Evolutionary conservation across 2,888 invertebrate genomes (phyloP).

Genomic region (Bembecia ichneumoniformis): DNA sequence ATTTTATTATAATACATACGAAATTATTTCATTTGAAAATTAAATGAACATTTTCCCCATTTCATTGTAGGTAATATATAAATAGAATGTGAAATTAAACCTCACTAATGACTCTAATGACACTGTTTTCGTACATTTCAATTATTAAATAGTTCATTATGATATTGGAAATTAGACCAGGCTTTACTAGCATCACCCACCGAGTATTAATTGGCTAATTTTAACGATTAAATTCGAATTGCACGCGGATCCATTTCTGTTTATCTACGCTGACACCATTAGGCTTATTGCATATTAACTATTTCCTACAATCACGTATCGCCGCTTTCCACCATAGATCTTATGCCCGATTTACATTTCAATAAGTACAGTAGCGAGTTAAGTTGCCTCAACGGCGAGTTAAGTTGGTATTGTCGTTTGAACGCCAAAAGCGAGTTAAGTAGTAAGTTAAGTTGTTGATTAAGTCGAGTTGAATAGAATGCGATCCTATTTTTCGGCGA

Average conservation of each 20-base stretch:
- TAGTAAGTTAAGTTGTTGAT: too few relatives aligned
- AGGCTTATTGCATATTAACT: conserved; percentile 24
- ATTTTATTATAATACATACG: too few relatives aligned
- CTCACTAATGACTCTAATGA: not conserved
- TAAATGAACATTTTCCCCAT: too few relatives aligned
- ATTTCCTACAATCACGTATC: conserved; percentile 12
- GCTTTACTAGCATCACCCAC: conserved; percentile 33
- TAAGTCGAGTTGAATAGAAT: too few relatives aligned
- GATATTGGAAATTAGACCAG: conserved; percentile 1
- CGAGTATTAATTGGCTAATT: conserved; percentile 24
- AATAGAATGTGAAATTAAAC: not conserved
- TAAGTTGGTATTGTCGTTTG: too few relatives aligned
- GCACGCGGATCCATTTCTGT: conserved; percentile 15
- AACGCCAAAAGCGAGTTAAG: too few relatives aligned
- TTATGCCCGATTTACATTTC: too few relatives aligned
- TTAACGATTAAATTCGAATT: conserved; percentile 26
- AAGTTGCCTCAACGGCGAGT: too few relatives aligned
- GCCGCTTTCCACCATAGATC: conserved; percentile 13
- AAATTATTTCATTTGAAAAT: too few relatives aligned
- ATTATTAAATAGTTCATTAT: not conserved
- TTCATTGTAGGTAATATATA: too few relatives aligned
- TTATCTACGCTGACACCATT: conserved; percentile 25
- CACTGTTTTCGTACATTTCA: not conserved
- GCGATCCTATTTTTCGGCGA: too few relatives aligned
- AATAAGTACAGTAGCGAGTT: too few relatives aligned